Base-by-base conservation (phyloP, 2,113 vertebrate species). In the Hipposideros armiger region DNA sequence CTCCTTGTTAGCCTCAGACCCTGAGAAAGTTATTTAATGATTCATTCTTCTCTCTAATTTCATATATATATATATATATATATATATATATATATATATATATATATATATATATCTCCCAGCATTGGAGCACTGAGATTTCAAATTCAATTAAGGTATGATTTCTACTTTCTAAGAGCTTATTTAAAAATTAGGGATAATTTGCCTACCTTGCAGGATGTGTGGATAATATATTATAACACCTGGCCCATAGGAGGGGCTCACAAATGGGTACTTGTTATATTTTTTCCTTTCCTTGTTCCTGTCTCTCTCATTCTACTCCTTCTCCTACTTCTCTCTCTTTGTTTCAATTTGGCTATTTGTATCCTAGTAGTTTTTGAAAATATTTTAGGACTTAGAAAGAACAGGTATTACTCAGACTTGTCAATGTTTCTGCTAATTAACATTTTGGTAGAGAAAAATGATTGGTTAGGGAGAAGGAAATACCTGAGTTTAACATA, bases 251-350 rank as follows among this genome's bases (percentile, higher is more conserved):
- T 6, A 58, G 10, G 28, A 66, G 36, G 4, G 9, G 11, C 10
- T 90, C 28, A n/a, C 16, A 67, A 80, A 36, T 72, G 14, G 40
- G 9, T 73, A 72, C 4, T 5, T 36, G 36, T 36, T 52, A 5
- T 54, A 6, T 30, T 9, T 40, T 15, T 30, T 42, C 52, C 7
- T 40, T 3, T n/a, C 11, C 28, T 7, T n/a, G 10, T 60, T 24
- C 24, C 58, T 60, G 22, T 83, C 16, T 45, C 2, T 54, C 15
- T 50, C 47, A 50, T 50, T 56, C 24, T 50, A 11, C 47, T 50
- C 10, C 47, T 50, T 50, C 15, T 24, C 24, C 22, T 60, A 2
- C 54, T 19, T 11, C 7, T 8, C 0, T 47, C 5, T 26, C 0
- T 47, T 2, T 15, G 26, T 20, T 20, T 11, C 32, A 77, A 54